Evolutionary conservation across 2,888 invertebrate species (phyloP).

Genomic region (Tolmerus cingulatus): DNA sequence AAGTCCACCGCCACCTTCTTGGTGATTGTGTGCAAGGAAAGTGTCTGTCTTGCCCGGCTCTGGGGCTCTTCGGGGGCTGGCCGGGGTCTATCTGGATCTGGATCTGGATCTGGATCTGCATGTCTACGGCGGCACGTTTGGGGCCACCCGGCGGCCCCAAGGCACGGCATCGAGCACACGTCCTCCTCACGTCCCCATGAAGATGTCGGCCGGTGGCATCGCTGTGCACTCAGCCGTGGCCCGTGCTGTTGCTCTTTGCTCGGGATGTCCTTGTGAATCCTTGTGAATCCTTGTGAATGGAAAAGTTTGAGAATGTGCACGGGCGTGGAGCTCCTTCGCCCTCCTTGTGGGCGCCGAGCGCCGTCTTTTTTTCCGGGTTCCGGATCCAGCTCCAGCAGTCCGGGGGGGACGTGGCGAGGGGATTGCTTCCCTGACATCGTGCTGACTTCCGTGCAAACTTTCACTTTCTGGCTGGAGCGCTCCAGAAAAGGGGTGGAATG

Average conservation of each 20-base stretch:
- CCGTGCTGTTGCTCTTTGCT: conserved; percentile 13
- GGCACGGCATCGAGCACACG: conserved; percentile 23
- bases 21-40: conserved; percentile 39
- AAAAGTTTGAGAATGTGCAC: conserved; percentile 39
- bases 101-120: not conserved
- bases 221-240: conserved; percentile 6
- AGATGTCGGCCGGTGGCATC: conserved; percentile 42
- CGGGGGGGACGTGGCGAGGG: not conserved
- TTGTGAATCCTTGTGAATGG: conserved; percentile 37
- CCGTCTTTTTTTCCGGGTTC: not conserved
- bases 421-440: not conserved
- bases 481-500: conserved; percentile 14
- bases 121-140: conserved; percentile 6
- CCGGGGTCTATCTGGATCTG: not conserved
- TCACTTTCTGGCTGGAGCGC: conserved; percentile 1
- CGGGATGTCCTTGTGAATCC: conserved; percentile 28
- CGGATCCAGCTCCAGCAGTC: not conserved
- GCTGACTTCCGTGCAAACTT: conserved; percentile 40
- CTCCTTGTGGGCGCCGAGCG: conserved; percentile 28
- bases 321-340: not conserved
- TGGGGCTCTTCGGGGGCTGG: not conserved
- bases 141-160: not conserved
- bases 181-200: conserved; percentile 36
- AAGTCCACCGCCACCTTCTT: conserved; percentile 27
- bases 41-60: conserved; percentile 25